Evolutionary conservation across 2,797 vertebrate species (phyloP).

Genomic region (Coendou prehensilis): DNA sequence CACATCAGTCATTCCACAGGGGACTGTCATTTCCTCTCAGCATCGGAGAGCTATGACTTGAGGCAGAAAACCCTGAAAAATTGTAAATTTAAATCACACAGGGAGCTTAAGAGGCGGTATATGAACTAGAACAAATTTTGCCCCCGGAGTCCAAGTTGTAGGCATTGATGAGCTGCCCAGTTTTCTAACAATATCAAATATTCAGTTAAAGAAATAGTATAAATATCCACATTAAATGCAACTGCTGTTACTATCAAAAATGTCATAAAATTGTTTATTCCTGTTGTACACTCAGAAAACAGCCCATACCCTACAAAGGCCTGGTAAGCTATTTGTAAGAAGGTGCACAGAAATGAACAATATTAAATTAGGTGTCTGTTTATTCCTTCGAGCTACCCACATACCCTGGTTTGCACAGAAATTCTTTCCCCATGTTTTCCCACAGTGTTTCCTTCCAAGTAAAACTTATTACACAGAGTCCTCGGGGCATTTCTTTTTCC

Average conservation of each 20-base stretch:
- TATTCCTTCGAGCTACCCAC: conserved; percentile 50
- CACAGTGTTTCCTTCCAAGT: conserved; percentile 78
- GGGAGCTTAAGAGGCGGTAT: conserved; percentile 10
- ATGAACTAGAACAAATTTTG: conserved; percentile 46
- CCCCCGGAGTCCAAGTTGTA: conserved; percentile 43
- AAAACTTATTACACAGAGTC: conserved; percentile 82
- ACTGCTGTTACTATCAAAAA: conserved; percentile 35
- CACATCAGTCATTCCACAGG: conserved; percentile 40
- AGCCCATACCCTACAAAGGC: conserved; percentile 55
- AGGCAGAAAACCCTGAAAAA: conserved; percentile 45
- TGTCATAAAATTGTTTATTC: conserved; percentile 65
- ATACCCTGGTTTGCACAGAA: conserved; percentile 47
- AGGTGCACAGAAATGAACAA: conserved; percentile 63
- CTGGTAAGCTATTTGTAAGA: conserved; percentile 51
- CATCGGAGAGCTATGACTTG: conserved; percentile 24
- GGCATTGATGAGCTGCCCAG: conserved; percentile 55
- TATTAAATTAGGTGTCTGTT: not conserved
- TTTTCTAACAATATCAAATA: conserved; percentile 73
- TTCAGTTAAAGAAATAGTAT: conserved; percentile 71
- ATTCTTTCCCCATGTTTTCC: conserved; percentile 70
- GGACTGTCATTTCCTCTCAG: conserved; percentile 55
- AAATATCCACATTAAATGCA: conserved; percentile 62
- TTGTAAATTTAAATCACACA: conserved; percentile 49
- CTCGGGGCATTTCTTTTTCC: conserved; percentile 66
- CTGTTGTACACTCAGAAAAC: conserved; percentile 66